phyloP scores from a whole-genome alignment of 2,113 vertebrate species.

The Siphamia tubifer region DNA sequence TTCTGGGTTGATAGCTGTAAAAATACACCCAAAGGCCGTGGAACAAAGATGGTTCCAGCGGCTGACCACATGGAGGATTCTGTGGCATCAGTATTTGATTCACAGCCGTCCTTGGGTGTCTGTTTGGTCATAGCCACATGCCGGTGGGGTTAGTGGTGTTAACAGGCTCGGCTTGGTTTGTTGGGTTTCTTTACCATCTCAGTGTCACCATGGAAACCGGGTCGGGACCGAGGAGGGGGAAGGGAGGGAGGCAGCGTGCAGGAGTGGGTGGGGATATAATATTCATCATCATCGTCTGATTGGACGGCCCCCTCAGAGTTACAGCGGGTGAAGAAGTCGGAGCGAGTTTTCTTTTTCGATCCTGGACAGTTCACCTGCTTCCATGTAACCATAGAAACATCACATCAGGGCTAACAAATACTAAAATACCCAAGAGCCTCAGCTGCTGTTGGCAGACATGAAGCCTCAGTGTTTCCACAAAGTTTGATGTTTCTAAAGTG shows the following conservation, averaged over 20 bases:
- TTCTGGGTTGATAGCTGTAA: no score
- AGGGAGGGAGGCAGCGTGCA: conserved; percentile 82
- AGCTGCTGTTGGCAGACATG: no score
- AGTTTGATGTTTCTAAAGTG: no score
- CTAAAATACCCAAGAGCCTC: no score
- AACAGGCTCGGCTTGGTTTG: conserved; percentile 58
- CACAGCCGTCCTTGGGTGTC: no score
- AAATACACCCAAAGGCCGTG: no score
- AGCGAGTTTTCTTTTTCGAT: conserved; percentile 99
- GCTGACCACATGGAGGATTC: no score
- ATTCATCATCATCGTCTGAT: conserved; percentile 91
- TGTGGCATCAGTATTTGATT: no score
- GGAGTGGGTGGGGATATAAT: conserved; percentile 84
- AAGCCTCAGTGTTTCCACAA: no score
- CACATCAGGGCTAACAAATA: no score
- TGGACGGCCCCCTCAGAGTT: conserved; percentile 90
- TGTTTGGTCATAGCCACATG: no score
- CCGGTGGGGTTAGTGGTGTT: not conserved
- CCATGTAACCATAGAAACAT: conserved; percentile 74
- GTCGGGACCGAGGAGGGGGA: conserved; percentile 72
- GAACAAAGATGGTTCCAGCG: no score
- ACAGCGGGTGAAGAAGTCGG: conserved; percentile 99
- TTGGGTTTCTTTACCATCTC: conserved; percentile 92
- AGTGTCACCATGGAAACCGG: conserved; percentile 95
- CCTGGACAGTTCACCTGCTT: conserved; percentile 81